Conservation (phyloP, 2,797 vertebrate species). For the Xenopus petersii region DNA sequence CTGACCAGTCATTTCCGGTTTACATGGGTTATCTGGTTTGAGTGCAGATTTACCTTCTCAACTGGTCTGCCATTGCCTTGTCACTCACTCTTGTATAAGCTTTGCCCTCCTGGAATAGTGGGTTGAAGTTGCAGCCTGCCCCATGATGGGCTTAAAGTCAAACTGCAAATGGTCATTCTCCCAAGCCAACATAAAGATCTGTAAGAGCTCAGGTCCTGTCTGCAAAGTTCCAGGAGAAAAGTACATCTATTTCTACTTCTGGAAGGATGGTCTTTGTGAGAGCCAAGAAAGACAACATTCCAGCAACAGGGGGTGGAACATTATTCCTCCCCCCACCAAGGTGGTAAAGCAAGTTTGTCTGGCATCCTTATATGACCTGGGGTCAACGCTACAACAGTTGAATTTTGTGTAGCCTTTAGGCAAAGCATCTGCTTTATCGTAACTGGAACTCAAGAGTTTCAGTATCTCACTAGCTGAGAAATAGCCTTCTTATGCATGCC, state of each 20-base stretch:
- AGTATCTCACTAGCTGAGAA: no score
- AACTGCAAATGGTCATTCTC: neutral
- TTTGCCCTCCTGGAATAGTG: neutral
- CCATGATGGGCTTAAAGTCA: neutral
- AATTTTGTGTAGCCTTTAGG: no score
- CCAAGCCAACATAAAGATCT: neutral
- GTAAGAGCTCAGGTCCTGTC: neutral
- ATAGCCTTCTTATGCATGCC: no score
- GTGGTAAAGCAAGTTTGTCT: neutral
- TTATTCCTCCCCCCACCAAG: neutral
- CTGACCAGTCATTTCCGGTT: no score
- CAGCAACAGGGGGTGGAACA: neutral
- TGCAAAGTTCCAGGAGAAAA: no score
- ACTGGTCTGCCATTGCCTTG: neutral
- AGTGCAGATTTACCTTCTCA: neutral
- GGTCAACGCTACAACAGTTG: neutral
- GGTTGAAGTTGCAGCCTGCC: neutral
- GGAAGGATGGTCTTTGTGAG: neutral
- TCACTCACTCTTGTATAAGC: neutral
- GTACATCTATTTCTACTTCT: neutral
- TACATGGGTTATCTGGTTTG: neutral
- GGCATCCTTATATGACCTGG: neutral
- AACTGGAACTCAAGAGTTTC: no score
- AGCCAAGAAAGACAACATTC: neutral
- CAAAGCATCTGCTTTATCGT: no score